phyloP scores from a whole-genome alignment of 2,888 invertebrate species.

The Oegoconia quadripuncta region DNA sequence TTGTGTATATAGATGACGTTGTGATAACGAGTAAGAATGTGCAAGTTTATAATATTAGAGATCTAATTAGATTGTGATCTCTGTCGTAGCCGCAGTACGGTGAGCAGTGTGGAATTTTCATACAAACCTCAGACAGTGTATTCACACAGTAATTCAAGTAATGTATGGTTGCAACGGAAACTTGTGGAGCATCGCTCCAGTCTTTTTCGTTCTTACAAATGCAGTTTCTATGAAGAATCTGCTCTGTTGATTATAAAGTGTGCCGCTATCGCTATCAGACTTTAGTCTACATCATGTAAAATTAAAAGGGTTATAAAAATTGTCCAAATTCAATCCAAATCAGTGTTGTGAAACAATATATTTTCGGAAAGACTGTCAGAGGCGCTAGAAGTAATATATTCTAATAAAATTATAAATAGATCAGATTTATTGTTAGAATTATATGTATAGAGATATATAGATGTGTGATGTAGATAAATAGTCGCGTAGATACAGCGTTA shows the following conservation, averaged over 20 bases:
- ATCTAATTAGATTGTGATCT: constrained; percentile 20
- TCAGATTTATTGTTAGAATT: neutral
- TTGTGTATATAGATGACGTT: constrained; percentile 39
- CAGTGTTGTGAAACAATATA: constrained; percentile 58
- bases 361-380: constrained; percentile 63
- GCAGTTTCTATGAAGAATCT: no score
- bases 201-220: no score
- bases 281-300: constrained; percentile 15
- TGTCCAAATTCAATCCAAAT: constrained; percentile 32
- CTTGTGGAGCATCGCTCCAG: no score
- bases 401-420: constrained; percentile 17
- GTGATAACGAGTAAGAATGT: constrained; percentile 10
- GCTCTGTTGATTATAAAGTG: no score
- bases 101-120: no score
- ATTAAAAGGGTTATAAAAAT: constrained; percentile 17
- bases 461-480: constrained; percentile 33
- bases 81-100: no score
- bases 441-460: constrained; percentile 20
- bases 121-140: no score
- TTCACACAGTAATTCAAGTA: no score
- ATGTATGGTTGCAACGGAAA: neutral
- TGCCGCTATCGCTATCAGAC: constrained; percentile 8
- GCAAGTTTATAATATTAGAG: constrained; percentile 3
- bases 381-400: constrained; percentile 52
- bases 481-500: constrained; percentile 33